These are phyloP conservation scores for Stenodera caucasica DNA, from an alignment of 2,888 invertebrate species.

Conservation along the genomic window DNA sequence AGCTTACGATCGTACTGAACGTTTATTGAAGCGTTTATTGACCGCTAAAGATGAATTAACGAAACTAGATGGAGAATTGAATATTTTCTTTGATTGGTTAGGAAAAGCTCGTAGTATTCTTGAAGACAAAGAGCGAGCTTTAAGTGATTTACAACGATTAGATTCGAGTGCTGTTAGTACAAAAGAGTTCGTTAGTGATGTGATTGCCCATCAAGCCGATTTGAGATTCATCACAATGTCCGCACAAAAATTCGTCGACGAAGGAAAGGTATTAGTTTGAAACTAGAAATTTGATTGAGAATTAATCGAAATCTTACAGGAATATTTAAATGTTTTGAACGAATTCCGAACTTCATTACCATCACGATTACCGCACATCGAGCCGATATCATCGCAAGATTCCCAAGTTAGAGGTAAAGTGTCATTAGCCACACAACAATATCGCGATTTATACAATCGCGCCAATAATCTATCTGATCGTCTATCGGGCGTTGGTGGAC, in stretches of 20 bases:
- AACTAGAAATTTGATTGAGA: not conserved
- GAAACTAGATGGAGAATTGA: slow-evolving; percentile 81
- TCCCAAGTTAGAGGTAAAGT: slow-evolving; percentile 78
- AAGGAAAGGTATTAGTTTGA: slow-evolving; percentile 73
- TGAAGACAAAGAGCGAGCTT: slow-evolving; percentile 82
- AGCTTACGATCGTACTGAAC: slow-evolving; percentile 77
- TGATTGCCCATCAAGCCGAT: slow-evolving; percentile 95
- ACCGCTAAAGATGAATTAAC: slow-evolving; percentile 85
- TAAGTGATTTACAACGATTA: slow-evolving; percentile 75
- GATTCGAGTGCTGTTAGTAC: slow-evolving; percentile 76
- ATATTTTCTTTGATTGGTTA: slow-evolving; percentile 82
- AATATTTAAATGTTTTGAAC: slow-evolving; percentile 80
- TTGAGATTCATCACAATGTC: slow-evolving; percentile 94
- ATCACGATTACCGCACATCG: slow-evolving; percentile 77
- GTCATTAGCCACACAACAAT: slow-evolving; percentile 74
- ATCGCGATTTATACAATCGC: slow-evolving; percentile 78
- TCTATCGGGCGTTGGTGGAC: slow-evolving; percentile 75
- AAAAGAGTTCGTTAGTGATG: slow-evolving; percentile 87
- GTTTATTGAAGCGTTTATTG: slow-evolving; percentile 72
- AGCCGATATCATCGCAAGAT: slow-evolving; percentile 69
- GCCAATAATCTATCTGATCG: slow-evolving; percentile 83
- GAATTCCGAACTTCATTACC: slow-evolving; percentile 85
- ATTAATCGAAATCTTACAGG: slow-evolving; percentile 56
- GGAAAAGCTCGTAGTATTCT: slow-evolving; percentile 76
- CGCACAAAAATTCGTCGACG: slow-evolving; percentile 94